Conservation (phyloP, 2,797 vertebrate species). For the Chrysocyon brachyurus region DNA sequence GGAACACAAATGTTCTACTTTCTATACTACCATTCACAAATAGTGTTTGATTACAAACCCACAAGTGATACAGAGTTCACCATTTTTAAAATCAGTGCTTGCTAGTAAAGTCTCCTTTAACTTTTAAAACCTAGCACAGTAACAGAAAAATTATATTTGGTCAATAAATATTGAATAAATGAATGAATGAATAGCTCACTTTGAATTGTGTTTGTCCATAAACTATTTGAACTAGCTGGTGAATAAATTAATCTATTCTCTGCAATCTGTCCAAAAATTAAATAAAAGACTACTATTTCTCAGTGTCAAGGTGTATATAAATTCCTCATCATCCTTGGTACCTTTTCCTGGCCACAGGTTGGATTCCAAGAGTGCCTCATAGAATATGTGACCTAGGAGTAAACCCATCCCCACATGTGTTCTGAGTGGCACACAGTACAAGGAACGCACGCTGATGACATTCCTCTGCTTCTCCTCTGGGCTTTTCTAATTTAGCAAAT, state of each 20-base stretch:
- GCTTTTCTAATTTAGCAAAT: conserved; percentile 72
- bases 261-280: not conserved
- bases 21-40: not conserved
- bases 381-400: not conserved
- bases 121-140: not conserved
- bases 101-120: not conserved
- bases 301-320: not conserved
- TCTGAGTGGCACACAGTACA: not conserved
- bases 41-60: not conserved
- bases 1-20: not conserved
- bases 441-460: not conserved
- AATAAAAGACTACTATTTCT: not conserved
- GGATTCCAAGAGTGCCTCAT: not conserved
- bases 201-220: not conserved
- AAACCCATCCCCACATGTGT: not conserved
- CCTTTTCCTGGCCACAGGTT: not conserved
- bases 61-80: not conserved
- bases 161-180: not conserved
- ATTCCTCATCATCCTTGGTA: not conserved
- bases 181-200: not conserved
- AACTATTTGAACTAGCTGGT: not conserved
- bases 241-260: not conserved
- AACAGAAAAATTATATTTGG: not conserved
- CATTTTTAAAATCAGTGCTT: not conserved
- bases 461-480: conserved; percentile 42